phyloP scores from a whole-genome alignment of 1,140 invertebrate genomes.

The Drosophila pruinosa region DNA sequence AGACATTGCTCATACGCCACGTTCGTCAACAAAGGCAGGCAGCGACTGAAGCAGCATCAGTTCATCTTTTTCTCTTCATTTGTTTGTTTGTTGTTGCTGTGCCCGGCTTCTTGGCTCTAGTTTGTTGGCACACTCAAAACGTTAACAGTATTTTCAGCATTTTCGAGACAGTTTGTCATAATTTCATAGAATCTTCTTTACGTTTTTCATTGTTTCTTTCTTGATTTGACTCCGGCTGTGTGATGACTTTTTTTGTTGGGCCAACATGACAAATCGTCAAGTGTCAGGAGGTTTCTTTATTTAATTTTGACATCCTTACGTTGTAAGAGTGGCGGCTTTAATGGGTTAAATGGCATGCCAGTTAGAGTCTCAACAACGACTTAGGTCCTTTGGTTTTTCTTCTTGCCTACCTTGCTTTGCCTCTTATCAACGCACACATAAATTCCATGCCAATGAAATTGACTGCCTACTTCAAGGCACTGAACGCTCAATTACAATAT shows the following conservation, averaged over 20 bases:
- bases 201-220: neutral
- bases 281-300: conserved; percentile 64
- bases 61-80: conserved; percentile 43
- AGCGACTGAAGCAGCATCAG: conserved; percentile 26
- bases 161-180: conserved; percentile 80
- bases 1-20: conserved; percentile 79
- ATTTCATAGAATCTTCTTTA: conserved; percentile 70
- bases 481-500: conserved; percentile 69
- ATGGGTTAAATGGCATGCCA: conserved; percentile 58
- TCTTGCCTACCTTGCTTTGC: conserved; percentile 6
- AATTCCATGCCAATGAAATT: conserved; percentile 29
- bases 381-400: neutral
- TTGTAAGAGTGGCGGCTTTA: conserved; percentile 33
- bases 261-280: conserved; percentile 78
- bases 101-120: conserved; percentile 33
- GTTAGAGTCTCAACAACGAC: neutral
- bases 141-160: conserved; percentile 79
- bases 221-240: conserved; percentile 22
- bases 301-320: conserved; percentile 53
- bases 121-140: conserved; percentile 49
- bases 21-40: conserved; percentile 66
- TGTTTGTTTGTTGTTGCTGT: conserved; percentile 3
- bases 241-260: conserved; percentile 75
- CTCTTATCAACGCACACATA: conserved; percentile 38
- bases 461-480: conserved; percentile 16